Evolutionary conservation across 2,888 invertebrate genomes (phyloP).

Genomic region (Trimorus sp.): DNA sequence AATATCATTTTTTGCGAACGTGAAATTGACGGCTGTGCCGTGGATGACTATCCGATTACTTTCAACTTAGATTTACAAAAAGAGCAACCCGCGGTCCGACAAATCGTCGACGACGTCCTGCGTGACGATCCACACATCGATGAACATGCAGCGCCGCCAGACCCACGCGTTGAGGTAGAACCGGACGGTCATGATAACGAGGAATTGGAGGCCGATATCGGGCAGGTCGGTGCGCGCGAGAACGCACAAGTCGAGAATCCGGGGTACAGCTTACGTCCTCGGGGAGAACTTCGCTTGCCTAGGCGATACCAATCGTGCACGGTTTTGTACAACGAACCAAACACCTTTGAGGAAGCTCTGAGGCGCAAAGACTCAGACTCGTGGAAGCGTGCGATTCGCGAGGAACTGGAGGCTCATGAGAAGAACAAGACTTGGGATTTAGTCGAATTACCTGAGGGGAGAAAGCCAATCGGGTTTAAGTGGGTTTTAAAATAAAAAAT

Average conservation of each 20-base stretch:
- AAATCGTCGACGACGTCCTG: neutral
- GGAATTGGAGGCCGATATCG: neutral
- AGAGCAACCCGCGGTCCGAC: neutral
- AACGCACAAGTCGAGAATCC: neutral
- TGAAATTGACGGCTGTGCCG: too few relatives aligned
- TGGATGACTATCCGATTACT: neutral
- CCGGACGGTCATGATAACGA: too few relatives aligned
- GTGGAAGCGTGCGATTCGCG: slow-evolving; percentile 20
- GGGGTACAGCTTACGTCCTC: neutral
- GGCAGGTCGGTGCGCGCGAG: neutral
- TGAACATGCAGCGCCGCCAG: too few relatives aligned
- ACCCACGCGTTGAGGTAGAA: too few relatives aligned
- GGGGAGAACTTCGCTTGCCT: neutral
- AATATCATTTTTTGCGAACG: slow-evolving; percentile 37
- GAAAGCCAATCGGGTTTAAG: slow-evolving; percentile 37
- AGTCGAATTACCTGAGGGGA: neutral
- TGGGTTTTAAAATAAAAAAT: slow-evolving; percentile 46
- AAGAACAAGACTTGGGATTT: slow-evolving; percentile 30
- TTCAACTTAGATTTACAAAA: neutral
- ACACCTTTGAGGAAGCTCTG: slow-evolving; percentile 13
- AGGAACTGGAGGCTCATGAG: slow-evolving; percentile 37
- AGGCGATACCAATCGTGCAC: too few relatives aligned
- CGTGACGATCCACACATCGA: neutral
- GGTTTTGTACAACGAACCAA: too few relatives aligned
- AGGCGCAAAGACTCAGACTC: slow-evolving; percentile 22